Percentiles rank a stretch among this genome's conserved stretches.
Evolutionary conservation across 37 sponge, comb jelly and placozoan species (phyloP).

Genomic region (Cladorhizidae sp.): DNA sequence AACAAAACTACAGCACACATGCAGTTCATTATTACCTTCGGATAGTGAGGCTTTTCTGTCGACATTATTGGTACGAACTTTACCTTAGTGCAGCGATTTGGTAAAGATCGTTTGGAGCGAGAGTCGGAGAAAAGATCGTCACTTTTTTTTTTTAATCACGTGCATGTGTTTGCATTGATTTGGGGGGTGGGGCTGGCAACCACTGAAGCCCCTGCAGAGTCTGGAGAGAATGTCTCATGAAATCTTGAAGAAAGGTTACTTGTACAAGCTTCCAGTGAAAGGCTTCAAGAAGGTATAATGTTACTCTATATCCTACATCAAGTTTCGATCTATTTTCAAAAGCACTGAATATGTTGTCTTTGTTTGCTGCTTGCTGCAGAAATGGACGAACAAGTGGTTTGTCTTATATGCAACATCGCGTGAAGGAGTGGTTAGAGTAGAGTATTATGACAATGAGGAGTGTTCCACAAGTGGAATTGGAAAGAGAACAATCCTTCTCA

Average conservation of each 20-base stretch:
- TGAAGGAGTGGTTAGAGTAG: conserved; percentile 63
- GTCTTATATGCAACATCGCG: conserved; percentile 58
- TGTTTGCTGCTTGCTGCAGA: conserved; percentile 33
- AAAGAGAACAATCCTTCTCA: conserved; percentile 63
- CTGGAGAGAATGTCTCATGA: conserved; percentile 24
- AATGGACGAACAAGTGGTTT: conserved; percentile 71
- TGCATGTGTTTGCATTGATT: background rate
- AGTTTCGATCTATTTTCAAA: background rate
- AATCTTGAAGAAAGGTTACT: conserved; percentile 45
- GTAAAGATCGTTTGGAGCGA: too few species aligned
- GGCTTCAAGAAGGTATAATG: conserved; percentile 78
- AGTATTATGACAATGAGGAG: conserved; percentile 67
- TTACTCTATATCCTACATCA: too few species aligned
- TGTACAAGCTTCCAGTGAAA: conserved; percentile 70
- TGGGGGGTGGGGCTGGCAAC: conserved; percentile 7
- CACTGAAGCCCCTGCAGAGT: background rate
- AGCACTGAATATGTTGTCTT: background rate
- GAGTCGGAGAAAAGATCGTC: too few species aligned
- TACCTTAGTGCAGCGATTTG: too few species aligned
- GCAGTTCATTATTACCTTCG: background rate
- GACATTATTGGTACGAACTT: too few species aligned
- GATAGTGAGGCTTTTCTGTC: background rate
- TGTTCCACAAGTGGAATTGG: conserved; percentile 14
- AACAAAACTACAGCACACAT: background rate
- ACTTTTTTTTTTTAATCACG: background rate